Conservation (phyloP, 2,113 vertebrate species). For the Eurypyga helias region DNA sequence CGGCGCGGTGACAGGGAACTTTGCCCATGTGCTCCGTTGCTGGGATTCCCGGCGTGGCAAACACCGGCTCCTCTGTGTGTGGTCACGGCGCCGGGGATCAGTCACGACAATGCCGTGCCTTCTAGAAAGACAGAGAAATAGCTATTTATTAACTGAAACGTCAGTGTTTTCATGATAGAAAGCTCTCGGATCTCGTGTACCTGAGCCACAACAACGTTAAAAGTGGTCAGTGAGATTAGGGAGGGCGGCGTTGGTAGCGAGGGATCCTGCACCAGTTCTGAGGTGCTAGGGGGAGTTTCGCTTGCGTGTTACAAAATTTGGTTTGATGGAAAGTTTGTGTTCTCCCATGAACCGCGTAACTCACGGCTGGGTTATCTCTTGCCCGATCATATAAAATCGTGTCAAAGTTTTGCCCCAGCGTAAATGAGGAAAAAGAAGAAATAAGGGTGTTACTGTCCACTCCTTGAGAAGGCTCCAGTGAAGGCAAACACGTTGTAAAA, state of each 20-base stretch:
- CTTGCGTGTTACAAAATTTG: neutral
- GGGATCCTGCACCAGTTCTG: neutral
- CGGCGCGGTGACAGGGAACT: rapidly evolving
- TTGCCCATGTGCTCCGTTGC: neutral
- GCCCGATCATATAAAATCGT: neutral
- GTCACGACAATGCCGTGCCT: rapidly evolving
- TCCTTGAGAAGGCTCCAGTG: neutral
- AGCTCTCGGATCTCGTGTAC: neutral
- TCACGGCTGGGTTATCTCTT: neutral
- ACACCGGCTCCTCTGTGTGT: neutral
- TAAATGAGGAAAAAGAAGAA: neutral
- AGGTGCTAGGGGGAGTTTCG: neutral
- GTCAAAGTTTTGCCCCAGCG: neutral
- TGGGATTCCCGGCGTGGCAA: neutral
- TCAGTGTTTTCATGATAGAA: neutral
- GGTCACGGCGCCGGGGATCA: neutral
- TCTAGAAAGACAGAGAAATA: neutral
- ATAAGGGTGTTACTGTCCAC: neutral
- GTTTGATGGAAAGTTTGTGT: neutral
- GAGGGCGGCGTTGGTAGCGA: neutral
- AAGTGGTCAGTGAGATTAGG: neutral
- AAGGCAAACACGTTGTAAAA: neutral
- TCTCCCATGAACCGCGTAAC: rapidly evolving
- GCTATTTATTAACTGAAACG: neutral
- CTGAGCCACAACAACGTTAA: neutral